These are phyloP conservation scores for Maniola jurtina DNA, from an alignment of 1,140 invertebrate species.

Conservation along the genomic window DNA sequence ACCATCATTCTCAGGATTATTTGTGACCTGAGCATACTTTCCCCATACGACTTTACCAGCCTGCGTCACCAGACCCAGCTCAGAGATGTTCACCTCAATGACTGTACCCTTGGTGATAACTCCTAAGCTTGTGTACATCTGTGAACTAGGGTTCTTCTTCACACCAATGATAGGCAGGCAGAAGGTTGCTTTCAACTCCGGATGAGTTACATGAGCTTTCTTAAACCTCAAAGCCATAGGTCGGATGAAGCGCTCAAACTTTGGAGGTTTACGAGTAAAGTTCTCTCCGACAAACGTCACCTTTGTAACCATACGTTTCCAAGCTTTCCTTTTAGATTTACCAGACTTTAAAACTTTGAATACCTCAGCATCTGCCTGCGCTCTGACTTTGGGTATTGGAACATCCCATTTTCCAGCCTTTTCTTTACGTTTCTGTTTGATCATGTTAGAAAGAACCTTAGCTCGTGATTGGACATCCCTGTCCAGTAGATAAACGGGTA, in stretches of 20 bases:
- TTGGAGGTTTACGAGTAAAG: conserved; percentile 99
- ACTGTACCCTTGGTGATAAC: conserved; percentile 99
- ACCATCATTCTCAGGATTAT: conserved; percentile 99
- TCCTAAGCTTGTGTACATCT: conserved; percentile 97
- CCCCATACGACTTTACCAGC: conserved; percentile 99
- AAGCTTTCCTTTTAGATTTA: conserved; percentile 97
- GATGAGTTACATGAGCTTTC: conserved; percentile 99
- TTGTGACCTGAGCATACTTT: conserved; percentile 99
- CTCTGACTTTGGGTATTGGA: conserved; percentile 98
- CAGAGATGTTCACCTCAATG: conserved; percentile 98
- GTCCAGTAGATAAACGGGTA: conserved; percentile 98
- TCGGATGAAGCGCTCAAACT: conserved; percentile 99
- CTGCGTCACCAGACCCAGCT: conserved; percentile 98
- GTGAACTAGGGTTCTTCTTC: conserved; percentile 99
- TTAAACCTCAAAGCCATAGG: conserved; percentile 98
- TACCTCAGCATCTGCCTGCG: conserved; percentile 98
- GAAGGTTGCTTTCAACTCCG: conserved; percentile 99
- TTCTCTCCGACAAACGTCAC: conserved; percentile 98
- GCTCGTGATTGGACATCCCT: conserved; percentile 95
- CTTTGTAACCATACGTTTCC: conserved; percentile 99
- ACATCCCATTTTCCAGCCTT: conserved; percentile 99
- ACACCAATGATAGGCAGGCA: conserved; percentile 98
- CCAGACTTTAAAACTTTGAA: conserved; percentile 97
- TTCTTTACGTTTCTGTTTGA: conserved; percentile 99
- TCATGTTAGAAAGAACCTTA: conserved; percentile 99